Percentiles rank a stretch among this genome's conserved stretches.
Evolutionary conservation across 2,888 invertebrate species (phyloP).

Genomic region (Nomada flava): DNA sequence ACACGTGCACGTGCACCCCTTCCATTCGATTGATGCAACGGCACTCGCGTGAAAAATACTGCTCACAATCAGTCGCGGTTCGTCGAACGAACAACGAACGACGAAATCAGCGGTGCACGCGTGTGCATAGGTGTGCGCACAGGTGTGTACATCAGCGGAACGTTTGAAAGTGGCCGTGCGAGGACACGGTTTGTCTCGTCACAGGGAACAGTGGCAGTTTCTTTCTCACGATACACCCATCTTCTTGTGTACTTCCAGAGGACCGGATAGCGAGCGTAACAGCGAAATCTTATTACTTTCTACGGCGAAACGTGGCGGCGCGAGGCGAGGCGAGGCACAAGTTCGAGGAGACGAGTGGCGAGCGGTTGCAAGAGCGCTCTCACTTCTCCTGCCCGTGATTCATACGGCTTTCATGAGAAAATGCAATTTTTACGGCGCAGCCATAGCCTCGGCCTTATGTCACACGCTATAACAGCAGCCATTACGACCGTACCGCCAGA

Average conservation of each 20-base stretch:
- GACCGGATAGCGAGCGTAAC: conserved; percentile 43
- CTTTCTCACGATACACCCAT: conserved; percentile 56
- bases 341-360: conserved; percentile 25
- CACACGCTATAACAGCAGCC: conserved; percentile 58
- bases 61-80: background rate
- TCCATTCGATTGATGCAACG: no score
- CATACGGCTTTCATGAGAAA: conserved; percentile 70
- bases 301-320: conserved; percentile 20
- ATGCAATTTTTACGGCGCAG: conserved; percentile 65
- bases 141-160: background rate
- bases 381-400: conserved; percentile 58
- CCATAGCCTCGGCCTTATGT: conserved; percentile 59
- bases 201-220: conserved; percentile 8
- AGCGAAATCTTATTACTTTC: conserved; percentile 68
- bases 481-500: conserved; percentile 55
- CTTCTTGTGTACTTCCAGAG: conserved; percentile 19
- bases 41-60: background rate
- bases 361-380: conserved; percentile 9
- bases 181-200: conserved; percentile 17
- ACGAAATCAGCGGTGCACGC: background rate
- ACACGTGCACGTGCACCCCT: no score
- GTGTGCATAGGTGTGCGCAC: no score
- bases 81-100: background rate
- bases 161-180: conserved; percentile 14
- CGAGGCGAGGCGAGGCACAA: conserved; percentile 18